Percentiles rank a stretch among this genome's conserved stretches.
Conservation (phyloP, 2,797 vertebrate genomes). For the Pangasius sanitwongsei region DNA sequence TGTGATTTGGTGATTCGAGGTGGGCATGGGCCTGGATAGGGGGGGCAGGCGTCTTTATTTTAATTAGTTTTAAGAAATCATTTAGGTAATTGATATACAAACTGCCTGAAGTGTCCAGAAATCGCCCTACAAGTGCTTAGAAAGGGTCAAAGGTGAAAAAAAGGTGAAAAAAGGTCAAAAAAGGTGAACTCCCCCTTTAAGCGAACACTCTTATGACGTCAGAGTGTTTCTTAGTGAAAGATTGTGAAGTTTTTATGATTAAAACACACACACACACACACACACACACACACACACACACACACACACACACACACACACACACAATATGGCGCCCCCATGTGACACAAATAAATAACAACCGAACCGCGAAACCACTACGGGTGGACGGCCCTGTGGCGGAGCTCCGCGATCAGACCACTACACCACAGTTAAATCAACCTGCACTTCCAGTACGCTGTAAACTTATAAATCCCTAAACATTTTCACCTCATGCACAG, state of each 20-base stretch:
- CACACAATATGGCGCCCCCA: conserved; percentile 28
- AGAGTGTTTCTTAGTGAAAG: neutral
- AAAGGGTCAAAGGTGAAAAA: neutral
- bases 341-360: conserved; percentile 1
- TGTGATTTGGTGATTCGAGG: too few species aligned
- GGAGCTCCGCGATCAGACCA: conserved; percentile 74
- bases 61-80: neutral
- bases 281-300: too few species aligned
- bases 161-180: neutral
- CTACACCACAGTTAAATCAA: conserved; percentile 22
- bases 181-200: neutral
- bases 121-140: neutral
- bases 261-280: too few species aligned
- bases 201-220: neutral
- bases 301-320: too few species aligned
- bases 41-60: neutral
- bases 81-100: neutral
- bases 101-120: neutral
- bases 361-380: neutral
- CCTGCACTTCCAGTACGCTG: neutral
- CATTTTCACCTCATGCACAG: neutral
- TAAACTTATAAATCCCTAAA: neutral
- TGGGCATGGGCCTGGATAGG: too few species aligned
- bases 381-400: conserved; percentile 59
- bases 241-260: too few species aligned